phyloP scores from a whole-genome alignment of 2,888 invertebrate genomes.

The Agrilus cyanescens region DNA sequence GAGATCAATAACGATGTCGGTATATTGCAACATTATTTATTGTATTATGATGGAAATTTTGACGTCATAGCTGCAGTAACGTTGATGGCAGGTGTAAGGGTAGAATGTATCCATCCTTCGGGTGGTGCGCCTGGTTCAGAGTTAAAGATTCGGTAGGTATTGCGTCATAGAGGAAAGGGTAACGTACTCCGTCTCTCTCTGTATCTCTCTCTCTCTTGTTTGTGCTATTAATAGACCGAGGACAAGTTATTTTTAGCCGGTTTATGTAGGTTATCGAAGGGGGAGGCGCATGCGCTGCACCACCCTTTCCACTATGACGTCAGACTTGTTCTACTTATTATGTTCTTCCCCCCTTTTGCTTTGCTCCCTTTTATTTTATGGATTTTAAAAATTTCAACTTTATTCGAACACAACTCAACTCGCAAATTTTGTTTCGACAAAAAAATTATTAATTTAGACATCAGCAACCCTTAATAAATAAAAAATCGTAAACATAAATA shows the following conservation, averaged over 20 bases:
- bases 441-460: background rate
- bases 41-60: too few species aligned
- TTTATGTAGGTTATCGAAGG: constrained; percentile 33
- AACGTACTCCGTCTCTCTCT: constrained; percentile 23
- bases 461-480: too few species aligned
- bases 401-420: background rate
- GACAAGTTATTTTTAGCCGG: constrained; percentile 36
- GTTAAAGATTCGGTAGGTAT: constrained; percentile 11
- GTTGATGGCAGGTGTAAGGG: too few species aligned
- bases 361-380: constrained; percentile 25
- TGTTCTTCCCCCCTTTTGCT: constrained; percentile 21
- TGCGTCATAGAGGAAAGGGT: constrained; percentile 19
- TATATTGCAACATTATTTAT: too few species aligned
- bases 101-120: too few species aligned
- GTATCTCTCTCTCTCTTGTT: constrained; percentile 27
- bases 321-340: constrained; percentile 47
- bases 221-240: constrained; percentile 38
- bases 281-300: constrained; percentile 25
- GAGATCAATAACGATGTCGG: too few species aligned
- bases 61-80: too few species aligned
- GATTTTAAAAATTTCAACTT: constrained; percentile 1
- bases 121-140: constrained; percentile 5
- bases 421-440: background rate
- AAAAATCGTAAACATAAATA: too few species aligned
- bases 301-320: constrained; percentile 31